Conservation (phyloP, 2,888 invertebrate species). For the Drosophila macrothrix region DNA sequence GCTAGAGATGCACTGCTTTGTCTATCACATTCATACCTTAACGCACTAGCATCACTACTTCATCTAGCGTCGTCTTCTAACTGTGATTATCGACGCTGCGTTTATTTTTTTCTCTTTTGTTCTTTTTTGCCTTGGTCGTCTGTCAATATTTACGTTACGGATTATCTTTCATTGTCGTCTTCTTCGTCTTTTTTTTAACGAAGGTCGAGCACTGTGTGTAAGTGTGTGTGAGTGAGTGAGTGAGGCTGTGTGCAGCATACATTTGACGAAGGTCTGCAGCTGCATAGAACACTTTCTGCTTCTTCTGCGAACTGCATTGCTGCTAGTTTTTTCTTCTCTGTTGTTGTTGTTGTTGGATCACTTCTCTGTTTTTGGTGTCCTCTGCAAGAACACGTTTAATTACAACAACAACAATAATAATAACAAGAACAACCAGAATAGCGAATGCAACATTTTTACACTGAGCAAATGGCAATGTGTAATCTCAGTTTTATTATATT, state of each 20-base stretch:
- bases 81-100: slow-evolving; percentile 41
- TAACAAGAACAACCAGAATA: not conserved
- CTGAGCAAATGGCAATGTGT: slow-evolving; percentile 11
- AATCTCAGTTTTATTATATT: not conserved
- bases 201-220: slow-evolving; percentile 52
- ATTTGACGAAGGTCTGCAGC: slow-evolving; percentile 52
- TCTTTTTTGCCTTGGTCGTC: slow-evolving; percentile 28
- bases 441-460: slow-evolving; percentile 22
- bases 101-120: slow-evolving; percentile 16
- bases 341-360: not conserved
- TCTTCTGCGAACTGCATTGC: not conserved
- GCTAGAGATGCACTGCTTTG: slow-evolving; percentile 7
- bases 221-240: slow-evolving; percentile 1
- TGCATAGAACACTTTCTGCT: slow-evolving; percentile 33
- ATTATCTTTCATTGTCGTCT: slow-evolving; percentile 27
- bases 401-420: slow-evolving; percentile 6
- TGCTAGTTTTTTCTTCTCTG: not conserved
- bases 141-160: slow-evolving; percentile 69
- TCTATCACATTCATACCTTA: slow-evolving; percentile 13
- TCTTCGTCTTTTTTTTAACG: slow-evolving; percentile 28
- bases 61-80: slow-evolving; percentile 21
- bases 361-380: slow-evolving; percentile 3
- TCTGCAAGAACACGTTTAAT: slow-evolving; percentile 34
- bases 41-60: slow-evolving; percentile 21
- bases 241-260: slow-evolving; percentile 8